Evolutionary conservation across 2,888 invertebrate species (phyloP), one percentile per base, ranked within the genome.

Genomic region (Neria commutata): DNA sequence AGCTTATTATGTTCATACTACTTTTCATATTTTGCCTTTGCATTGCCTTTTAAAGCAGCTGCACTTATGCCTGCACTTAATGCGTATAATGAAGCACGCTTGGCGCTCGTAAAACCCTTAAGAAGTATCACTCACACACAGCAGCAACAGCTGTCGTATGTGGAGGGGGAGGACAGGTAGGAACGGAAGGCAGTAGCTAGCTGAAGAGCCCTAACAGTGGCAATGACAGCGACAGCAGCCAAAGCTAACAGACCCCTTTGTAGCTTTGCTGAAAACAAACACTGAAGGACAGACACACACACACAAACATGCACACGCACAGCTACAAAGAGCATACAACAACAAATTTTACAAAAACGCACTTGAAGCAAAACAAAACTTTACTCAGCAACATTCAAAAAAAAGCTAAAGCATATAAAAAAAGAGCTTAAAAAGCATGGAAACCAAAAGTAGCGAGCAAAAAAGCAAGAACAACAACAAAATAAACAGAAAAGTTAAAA

Each of bases 81-180:
- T 74, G 75, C 64, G 73, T 73, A 75, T 73, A 73, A 73, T 73
- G 75, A 73, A 73, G 73, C 69, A 75, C 75, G 74, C 73, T 75
- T 74, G 71, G 64, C 70, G 71, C 69, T 69, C 68, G 69, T 74
- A 67, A 74, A 75, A 70, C 71, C 70, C 62, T 66, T 63, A 67
- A 65, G 65, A 67, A 67, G 65, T 54, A 45, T 50, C 50, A 54
- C 54, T 59, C 34, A 69, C 64, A 65, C 61, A 52, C n/a, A 57
- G 58, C 68, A 64, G 33, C 54, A 46, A 63, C 62, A 73, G 37
- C n/a, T 10, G n/a, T 19, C 33, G 48, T 19, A 10, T 29, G 24
- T 29, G 48, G n/a, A 14, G 33, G 8, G 14, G 40, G 17, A 40
- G 40, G n/a, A 6, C 10, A 29, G 29, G 6, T 8, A 42, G 14